A percentile compares a stretch with the other conserved stretches of the same genome.
phyloP scores from a whole-genome alignment of 2,888 invertebrate genomes.

The Bellardia bayeri region DNA sequence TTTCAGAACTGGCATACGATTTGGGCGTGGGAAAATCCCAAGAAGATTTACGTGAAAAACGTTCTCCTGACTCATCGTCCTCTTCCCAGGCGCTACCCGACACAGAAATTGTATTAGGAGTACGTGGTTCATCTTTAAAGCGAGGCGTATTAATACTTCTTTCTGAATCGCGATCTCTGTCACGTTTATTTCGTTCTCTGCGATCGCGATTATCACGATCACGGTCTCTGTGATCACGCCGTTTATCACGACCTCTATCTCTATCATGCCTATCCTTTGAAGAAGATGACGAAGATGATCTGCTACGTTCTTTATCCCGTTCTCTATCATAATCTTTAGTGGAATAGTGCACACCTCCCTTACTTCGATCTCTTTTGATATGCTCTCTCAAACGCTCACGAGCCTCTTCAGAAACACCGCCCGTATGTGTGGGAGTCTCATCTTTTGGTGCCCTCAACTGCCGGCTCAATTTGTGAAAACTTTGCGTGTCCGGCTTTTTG shows the following conservation, averaged over 20 bases:
- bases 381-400: constrained; percentile 89
- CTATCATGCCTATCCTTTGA: constrained; percentile 82
- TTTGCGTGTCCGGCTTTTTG: constrained; percentile 82
- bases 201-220: constrained; percentile 77
- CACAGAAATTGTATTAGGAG: constrained; percentile 89
- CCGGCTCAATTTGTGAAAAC: constrained; percentile 83
- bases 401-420: constrained; percentile 90
- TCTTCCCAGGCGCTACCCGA: constrained; percentile 87
- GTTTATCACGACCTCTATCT: constrained; percentile 77
- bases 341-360: constrained; percentile 77
- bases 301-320: constrained; percentile 72
- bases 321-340: constrained; percentile 76
- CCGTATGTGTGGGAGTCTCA: constrained; percentile 97
- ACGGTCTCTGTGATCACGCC: constrained; percentile 77
- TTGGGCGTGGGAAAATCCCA: constrained; percentile 98
- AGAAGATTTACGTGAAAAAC: constrained; percentile 88
- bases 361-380: constrained; percentile 84
- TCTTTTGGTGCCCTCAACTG: constrained; percentile 92
- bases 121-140: constrained; percentile 94
- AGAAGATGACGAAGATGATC: constrained; percentile 78
- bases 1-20: constrained; percentile 84
- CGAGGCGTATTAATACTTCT: constrained; percentile 85
- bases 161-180: constrained; percentile 76
- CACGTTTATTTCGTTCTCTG: constrained; percentile 71
- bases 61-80: constrained; percentile 85